Evolutionary conservation across 2,113 vertebrate genomes (phyloP), one percentile per base, ranked within the genome.

Genomic region (Hyla sarda): DNA sequence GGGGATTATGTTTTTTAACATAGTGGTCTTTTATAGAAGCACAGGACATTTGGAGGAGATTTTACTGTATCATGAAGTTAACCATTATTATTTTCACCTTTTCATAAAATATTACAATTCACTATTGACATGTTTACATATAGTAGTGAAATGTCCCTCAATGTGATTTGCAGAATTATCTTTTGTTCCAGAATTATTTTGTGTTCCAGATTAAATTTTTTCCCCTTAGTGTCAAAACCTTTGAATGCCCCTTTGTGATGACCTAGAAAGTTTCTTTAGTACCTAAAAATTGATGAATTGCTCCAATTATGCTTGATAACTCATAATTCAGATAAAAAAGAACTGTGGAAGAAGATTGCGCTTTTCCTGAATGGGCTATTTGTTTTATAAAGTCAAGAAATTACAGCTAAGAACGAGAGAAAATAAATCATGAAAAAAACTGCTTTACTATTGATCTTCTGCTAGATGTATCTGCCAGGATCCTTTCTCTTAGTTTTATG

Each of bases 351-450:
- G 76, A 86, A 86, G 84, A 86, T 81, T 86, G 76, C 50, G 84
- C 76, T 86, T 86, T 86, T 81, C 84, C 84, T 86, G 84, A 86
- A 86, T 86, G 84, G 84, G 77, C 84, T 81, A 86, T 86, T 86
- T 86, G 84, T 86, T 86, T 86, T 81, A 86, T 86, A 86, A 86
- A 86, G 84, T 86, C 84, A 86, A 86, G 84, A 86, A 86, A 86
- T 86, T 86, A 86, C 84, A 86, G 84, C 84, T 81, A 81, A 86
- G 84, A 67, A 86, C 47, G 84, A 86, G 77, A 73, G 84, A 81
- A 86, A 86, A 86, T 86, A 86, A 86, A 86, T 86, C 84, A 86
- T 86, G 77, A 86, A 86, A 86, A 65, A 86, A 86, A 86, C 60
- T 86, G 84, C 76, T 86, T 86, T 86, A 86, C 84, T 86, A 86